A percentile compares a stretch with the other conserved stretches of the same genome.
These are phyloP conservation scores for Zapus hudsonius DNA, from an alignment of 2,113 vertebrate species.

Conservation along the genomic window DNA sequence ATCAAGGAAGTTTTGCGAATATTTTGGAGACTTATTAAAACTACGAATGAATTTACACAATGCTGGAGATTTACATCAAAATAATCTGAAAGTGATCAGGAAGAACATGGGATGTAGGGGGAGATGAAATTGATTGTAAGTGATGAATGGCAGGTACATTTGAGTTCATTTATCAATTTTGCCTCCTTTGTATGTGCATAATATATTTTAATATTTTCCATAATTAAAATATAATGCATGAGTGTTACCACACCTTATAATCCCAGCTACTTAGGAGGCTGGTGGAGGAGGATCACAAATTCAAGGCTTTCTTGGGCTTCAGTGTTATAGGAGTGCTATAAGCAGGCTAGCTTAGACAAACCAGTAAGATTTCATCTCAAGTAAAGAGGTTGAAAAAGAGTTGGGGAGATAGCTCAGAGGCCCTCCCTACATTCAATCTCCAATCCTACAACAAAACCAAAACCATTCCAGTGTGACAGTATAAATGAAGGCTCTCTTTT, in stretches of 20 bases:
- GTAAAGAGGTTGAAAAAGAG: neutral
- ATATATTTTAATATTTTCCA: too few species aligned
- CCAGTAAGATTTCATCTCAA: neutral
- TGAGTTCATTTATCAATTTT: neutral
- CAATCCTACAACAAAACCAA: too few species aligned
- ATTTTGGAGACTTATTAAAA: neutral
- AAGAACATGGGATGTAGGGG: neutral
- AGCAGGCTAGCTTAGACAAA: neutral
- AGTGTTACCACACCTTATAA: neutral
- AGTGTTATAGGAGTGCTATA: neutral
- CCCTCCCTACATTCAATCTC: neutral
- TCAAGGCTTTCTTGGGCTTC: neutral
- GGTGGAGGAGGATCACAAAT: neutral
- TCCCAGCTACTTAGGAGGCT: neutral
- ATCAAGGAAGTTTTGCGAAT: slow-evolving; percentile 20
- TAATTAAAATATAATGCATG: neutral
- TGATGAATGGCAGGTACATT: neutral
- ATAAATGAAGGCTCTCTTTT: too few species aligned
- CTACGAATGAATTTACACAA: neutral
- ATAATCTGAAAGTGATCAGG: neutral
- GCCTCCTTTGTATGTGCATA: neutral
- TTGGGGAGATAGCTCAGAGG: neutral
- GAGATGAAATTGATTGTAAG: neutral
- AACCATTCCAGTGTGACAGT: too few species aligned
- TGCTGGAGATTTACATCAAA: slow-evolving; percentile 11